phyloP scores from a whole-genome alignment of 2,797 vertebrate species.

The Oreonectes daqikongensis region DNA sequence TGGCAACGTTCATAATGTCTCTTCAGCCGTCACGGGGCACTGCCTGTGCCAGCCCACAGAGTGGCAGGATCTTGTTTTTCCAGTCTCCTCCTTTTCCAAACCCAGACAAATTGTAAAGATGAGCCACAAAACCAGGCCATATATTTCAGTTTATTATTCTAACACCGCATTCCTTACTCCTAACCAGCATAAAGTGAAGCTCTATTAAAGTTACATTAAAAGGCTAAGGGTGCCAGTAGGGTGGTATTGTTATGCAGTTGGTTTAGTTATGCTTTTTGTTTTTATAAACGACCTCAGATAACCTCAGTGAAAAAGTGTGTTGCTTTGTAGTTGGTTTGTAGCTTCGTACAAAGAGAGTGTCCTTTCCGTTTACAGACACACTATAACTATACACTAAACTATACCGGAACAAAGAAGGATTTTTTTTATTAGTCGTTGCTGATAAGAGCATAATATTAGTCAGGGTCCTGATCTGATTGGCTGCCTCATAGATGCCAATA shows the following conservation, averaged over 20 bases:
- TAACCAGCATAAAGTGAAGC: conserved; percentile 54
- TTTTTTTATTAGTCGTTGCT: neutral
- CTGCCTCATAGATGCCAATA: too few relatives aligned
- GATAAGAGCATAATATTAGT: neutral
- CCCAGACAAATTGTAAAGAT: conserved; percentile 50
- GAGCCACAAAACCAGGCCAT: conserved; percentile 62
- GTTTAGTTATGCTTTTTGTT: conserved; percentile 21
- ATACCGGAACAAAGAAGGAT: neutral
- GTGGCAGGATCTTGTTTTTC: conserved; percentile 30
- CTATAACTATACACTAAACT: neutral
- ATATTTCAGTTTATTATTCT: conserved; percentile 57
- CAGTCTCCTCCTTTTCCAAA: conserved; percentile 33
- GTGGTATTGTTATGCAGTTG: conserved; percentile 52
- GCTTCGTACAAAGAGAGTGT: neutral
- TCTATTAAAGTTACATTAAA: conserved; percentile 58
- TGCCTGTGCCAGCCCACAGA: conserved; percentile 16
- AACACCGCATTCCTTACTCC: conserved; percentile 42
- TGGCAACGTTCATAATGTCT: neutral
- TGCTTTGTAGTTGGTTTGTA: neutral
- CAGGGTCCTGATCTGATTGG: neutral
- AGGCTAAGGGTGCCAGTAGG: conserved; percentile 53
- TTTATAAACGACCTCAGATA: conserved; percentile 47
- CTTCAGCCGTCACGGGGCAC: too few relatives aligned
- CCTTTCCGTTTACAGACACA: neutral
- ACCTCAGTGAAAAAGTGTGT: conserved; percentile 29